phyloP scores from a whole-genome alignment of 2,888 invertebrate genomes.

The Amphimallon solstitiale region DNA sequence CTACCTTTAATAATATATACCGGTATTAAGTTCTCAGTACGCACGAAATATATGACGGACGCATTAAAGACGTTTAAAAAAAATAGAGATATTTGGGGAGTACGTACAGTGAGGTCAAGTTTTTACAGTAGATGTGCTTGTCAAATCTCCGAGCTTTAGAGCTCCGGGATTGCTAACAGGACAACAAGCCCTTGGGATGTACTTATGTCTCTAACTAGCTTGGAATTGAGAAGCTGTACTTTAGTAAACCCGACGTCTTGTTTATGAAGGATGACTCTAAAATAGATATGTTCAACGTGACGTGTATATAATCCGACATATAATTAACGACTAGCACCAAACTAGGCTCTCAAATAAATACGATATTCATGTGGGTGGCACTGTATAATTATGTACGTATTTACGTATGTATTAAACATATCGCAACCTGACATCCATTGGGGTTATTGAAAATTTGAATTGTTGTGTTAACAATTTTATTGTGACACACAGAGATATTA shows the following conservation, averaged over 20 bases:
- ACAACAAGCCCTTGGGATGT: slow-evolving; percentile 42
- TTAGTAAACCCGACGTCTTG: slow-evolving; percentile 24
- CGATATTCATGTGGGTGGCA: slow-evolving; percentile 7
- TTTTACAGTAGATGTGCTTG: slow-evolving; percentile 19
- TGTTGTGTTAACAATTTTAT: background rate
- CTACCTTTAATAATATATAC: too few relatives aligned
- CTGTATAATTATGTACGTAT: background rate
- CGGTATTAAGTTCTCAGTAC: too few relatives aligned
- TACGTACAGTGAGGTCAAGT: slow-evolving; percentile 10
- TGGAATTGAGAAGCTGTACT: slow-evolving; percentile 28
- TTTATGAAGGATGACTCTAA: slow-evolving; percentile 23
- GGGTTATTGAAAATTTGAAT: background rate
- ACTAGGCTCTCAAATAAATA: slow-evolving; percentile 25
- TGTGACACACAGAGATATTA: too few relatives aligned
- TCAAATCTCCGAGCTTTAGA: slow-evolving; percentile 33
- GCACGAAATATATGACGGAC: too few relatives aligned
- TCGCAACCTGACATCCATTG: background rate
- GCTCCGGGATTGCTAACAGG: slow-evolving; percentile 43
- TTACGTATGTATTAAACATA: slow-evolving; percentile 3
- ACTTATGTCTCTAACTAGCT: slow-evolving; percentile 25
- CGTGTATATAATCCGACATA: slow-evolving; percentile 16
- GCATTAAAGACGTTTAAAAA: too few relatives aligned
- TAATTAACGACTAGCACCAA: slow-evolving; percentile 15
- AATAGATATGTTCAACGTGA: slow-evolving; percentile 25
- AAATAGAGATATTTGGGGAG: background rate